A percentile compares a stretch with the other conserved stretches of the same genome.
phyloP scores from a whole-genome alignment of 2,113 vertebrate species.

The Ptychochromis oligacanthus region DNA sequence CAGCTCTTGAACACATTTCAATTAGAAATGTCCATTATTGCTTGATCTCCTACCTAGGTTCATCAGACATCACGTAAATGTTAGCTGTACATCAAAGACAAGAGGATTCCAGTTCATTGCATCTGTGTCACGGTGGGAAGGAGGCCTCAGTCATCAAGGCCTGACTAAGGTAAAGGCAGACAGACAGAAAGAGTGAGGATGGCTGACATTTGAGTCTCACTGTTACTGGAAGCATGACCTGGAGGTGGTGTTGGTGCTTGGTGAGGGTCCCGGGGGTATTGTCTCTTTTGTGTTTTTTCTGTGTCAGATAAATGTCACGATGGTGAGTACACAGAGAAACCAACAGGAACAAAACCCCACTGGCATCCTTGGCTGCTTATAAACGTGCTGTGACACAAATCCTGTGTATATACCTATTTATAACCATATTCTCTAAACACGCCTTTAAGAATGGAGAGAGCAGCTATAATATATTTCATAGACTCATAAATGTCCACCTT shows the following conservation, averaged over 20 bases:
- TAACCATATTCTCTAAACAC: conserved; percentile 17
- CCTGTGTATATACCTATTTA: conserved; percentile 26
- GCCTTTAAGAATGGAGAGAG: conserved; percentile 11
- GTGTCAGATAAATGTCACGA: conserved; percentile 62
- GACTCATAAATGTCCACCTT: conserved; percentile 31
- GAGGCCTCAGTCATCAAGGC: not conserved
- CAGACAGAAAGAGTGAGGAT: not conserved
- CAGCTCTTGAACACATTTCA: not conserved
- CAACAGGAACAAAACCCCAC: conserved; percentile 45
- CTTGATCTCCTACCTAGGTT: not conserved
- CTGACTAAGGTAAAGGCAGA: not conserved
- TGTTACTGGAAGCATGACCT: conserved; percentile 34
- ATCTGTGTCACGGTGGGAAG: not conserved
- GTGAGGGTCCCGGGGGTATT: not conserved
- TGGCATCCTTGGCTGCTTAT: conserved; percentile 26
- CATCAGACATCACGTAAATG: not conserved
- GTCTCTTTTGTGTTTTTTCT: conserved; percentile 40
- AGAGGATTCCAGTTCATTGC: not conserved
- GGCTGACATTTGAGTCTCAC: conserved; percentile 58
- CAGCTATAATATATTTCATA: conserved; percentile 17
- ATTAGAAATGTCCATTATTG: not conserved
- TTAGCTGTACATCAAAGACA: not conserved
- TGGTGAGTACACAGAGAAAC: conserved; percentile 24
- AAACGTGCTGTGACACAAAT: conserved; percentile 44
- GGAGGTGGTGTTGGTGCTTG: conserved; percentile 29